phyloP scores from a whole-genome alignment of 2,797 vertebrate genomes.

The Poecilia wingei region DNA sequence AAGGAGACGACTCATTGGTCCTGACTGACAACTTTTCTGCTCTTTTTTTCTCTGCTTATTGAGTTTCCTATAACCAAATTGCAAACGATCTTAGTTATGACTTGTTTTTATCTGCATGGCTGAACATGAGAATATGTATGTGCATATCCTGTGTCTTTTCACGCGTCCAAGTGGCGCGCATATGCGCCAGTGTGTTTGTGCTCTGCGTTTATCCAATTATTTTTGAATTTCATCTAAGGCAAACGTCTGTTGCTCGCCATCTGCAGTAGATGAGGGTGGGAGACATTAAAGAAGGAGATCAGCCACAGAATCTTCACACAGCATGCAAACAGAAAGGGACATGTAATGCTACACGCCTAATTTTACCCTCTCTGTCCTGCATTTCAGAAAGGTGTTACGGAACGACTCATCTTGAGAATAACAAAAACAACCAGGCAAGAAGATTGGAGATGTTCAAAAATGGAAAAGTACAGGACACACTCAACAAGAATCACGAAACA shows the following conservation, averaged over 20 bases:
- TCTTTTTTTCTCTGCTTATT: slow-evolving; percentile 23
- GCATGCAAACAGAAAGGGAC: slow-evolving; percentile 5
- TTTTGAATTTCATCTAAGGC: slow-evolving; percentile 71
- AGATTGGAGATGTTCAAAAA: slow-evolving; percentile 14
- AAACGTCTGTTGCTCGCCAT: slow-evolving; percentile 78
- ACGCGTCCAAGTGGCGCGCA: slow-evolving; percentile 32
- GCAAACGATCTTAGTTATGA: slow-evolving; percentile 39
- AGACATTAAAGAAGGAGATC: slow-evolving; percentile 64
- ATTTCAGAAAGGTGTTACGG: slow-evolving; percentile 10
- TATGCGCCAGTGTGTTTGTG: slow-evolving; percentile 11
- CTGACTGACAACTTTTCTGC: slow-evolving; percentile 69
- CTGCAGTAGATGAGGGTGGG: slow-evolving; percentile 72
- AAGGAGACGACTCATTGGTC: slow-evolving; percentile 70
- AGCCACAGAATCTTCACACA: slow-evolving; percentile 46
- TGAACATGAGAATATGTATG: slow-evolving; percentile 42
- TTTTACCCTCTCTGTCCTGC: slow-evolving; percentile 12
- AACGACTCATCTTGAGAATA: neutral
- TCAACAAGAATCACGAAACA: slow-evolving; percentile 13
- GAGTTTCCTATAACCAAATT: slow-evolving; percentile 24
- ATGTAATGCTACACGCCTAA: slow-evolving; percentile 6
- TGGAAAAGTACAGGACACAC: neutral
- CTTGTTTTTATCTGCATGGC: slow-evolving; percentile 43
- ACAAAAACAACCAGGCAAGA: slow-evolving; percentile 15
- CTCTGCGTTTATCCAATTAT: slow-evolving; percentile 76
- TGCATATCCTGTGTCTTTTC: slow-evolving; percentile 42